Evolutionary conservation across 2,888 invertebrate species (phyloP).

Genomic region (Anticlea derivata): DNA sequence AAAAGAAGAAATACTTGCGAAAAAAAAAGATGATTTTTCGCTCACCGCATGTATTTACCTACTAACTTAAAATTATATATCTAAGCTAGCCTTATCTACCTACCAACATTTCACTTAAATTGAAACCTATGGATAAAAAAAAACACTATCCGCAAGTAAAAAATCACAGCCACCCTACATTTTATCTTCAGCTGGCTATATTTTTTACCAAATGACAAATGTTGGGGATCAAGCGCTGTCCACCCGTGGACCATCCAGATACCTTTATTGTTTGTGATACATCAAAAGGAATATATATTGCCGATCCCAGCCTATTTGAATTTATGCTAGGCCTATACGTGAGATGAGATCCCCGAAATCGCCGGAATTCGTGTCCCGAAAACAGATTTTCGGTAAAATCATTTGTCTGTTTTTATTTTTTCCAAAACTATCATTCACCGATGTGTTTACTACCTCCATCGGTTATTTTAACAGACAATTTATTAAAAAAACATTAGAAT

Average conservation of each 20-base stretch:
- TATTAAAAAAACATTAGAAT: too few species aligned
- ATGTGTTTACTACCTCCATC: too few species aligned
- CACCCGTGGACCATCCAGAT: constrained; percentile 48
- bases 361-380: neutral
- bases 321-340: constrained; percentile 42
- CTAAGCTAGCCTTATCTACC: too few species aligned
- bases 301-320: constrained; percentile 51
- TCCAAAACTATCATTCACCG: too few species aligned
- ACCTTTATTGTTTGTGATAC: constrained; percentile 68
- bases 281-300: constrained; percentile 71
- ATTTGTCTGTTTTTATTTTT: too few species aligned
- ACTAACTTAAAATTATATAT: too few species aligned
- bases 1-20: too few species aligned
- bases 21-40: too few species aligned
- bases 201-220: constrained; percentile 65
- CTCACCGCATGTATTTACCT: too few species aligned
- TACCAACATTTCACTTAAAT: too few species aligned
- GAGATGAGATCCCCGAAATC: neutral
- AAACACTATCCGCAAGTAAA: neutral
- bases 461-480: too few species aligned
- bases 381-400: neutral
- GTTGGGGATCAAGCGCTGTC: constrained; percentile 52
- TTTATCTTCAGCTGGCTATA: constrained; percentile 21
- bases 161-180: constrained; percentile 12
- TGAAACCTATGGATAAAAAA: too few species aligned